phyloP scores from a whole-genome alignment of 1,140 invertebrate species.

The Atta texana region DNA sequence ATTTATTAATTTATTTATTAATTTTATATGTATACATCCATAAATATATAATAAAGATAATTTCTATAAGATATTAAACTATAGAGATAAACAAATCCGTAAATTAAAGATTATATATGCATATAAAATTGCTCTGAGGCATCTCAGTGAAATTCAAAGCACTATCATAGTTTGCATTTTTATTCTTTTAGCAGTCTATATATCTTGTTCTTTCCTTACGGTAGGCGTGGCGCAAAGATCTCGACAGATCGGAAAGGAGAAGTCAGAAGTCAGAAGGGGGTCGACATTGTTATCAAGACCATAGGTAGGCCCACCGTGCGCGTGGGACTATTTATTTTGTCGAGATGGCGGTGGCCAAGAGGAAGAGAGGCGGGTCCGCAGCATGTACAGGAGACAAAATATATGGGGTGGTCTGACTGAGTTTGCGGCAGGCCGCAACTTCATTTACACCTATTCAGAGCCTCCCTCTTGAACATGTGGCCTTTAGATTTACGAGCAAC shows the following conservation, averaged over 20 bases:
- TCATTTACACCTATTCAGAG: slow-evolving; percentile 86
- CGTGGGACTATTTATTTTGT: slow-evolving; percentile 56
- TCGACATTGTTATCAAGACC: slow-evolving; percentile 63
- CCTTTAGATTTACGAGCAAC: slow-evolving; percentile 83
- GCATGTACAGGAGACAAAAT: slow-evolving; percentile 72
- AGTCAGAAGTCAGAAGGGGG: slow-evolving; percentile 21
- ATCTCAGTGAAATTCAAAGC: neutral
- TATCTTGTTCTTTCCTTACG: slow-evolving; percentile 9
- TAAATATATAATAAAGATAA: neutral
- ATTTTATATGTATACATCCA: neutral
- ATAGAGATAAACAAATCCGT: neutral
- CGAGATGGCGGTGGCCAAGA: slow-evolving; percentile 26
- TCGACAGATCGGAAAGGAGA: slow-evolving; percentile 74
- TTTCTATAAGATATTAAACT: neutral
- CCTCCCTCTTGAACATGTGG: slow-evolving; percentile 70
- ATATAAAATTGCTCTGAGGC: neutral
- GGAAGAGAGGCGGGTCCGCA: slow-evolving; percentile 11
- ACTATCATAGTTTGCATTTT: neutral
- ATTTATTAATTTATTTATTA: too few species aligned
- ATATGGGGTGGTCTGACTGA: slow-evolving; percentile 76
- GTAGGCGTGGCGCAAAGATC: slow-evolving; percentile 76
- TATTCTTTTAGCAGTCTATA: slow-evolving; percentile 17
- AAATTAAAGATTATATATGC: neutral
- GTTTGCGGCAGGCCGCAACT: slow-evolving; percentile 81
- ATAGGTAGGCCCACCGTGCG: slow-evolving; percentile 60